Evolutionary conservation across 2,888 invertebrate species (phyloP), one percentile per base, ranked within the genome.

Genomic region (Philonicus albiceps): DNA sequence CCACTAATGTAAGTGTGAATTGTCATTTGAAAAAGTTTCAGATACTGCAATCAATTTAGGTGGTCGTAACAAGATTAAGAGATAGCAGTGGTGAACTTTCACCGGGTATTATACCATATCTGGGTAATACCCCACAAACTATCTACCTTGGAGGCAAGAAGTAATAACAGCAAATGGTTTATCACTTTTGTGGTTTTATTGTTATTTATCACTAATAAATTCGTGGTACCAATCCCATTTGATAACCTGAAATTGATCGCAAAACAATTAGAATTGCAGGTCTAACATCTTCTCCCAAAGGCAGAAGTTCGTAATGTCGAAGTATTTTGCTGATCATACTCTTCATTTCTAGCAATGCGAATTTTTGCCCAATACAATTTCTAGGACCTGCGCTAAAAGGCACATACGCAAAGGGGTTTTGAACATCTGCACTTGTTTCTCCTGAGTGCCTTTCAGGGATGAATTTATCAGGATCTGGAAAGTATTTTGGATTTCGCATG

Each of bases 351-450:
- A 91, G 86, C 34, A 90, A 88, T 13, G 92, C 92, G 87, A 91
- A 91, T 87, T 91, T 91, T 86, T 92, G 92, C 0, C 91, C 91
- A 87, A 91, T 91, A 85, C 91, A 91, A 87, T 91, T 91, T n/a
- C 92, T 90, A 7, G 91, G 91, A 0, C 92, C 92, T 7, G 91
- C 92, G 87, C 91, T 91, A 55, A 92, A 92, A 0, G 92, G 92
- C 87, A 92, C 90, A 88, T 90, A 90, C 53, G 89, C 89, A 72
- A 89, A 90, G 2, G 89, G 88, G 13, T 89, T 84, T 7, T 88
- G 88, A 13, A 86, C 88, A 5, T 89, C 89, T 0, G 88, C 74
- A 7, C 87, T 30, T 88, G 93, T 93, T 87, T 95, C 94, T 0
- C 93, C 93, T 13, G 90, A 49, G 87, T 91, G 90, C 2, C 92